phyloP scores from a whole-genome alignment of 2,113 vertebrate genomes.

The Rhombomys opimus region DNA sequence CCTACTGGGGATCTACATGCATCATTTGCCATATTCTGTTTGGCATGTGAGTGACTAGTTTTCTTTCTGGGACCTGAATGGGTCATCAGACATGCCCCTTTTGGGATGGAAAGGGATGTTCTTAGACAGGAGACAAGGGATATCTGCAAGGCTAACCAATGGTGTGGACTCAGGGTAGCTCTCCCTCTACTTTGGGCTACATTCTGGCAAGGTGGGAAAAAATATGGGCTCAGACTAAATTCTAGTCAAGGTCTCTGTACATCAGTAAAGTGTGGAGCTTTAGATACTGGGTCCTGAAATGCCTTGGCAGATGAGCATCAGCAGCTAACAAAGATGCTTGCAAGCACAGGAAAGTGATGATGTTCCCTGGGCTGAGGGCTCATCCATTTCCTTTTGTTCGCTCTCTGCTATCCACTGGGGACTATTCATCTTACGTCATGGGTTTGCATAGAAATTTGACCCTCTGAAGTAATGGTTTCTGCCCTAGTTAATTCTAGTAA shows the following conservation, averaged over 20 bases:
- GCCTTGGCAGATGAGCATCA: rapidly evolving
- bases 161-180: rapidly evolving
- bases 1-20: background rate
- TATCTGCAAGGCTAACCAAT: background rate
- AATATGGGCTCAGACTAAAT: background rate
- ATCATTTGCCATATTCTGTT: background rate
- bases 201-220: background rate
- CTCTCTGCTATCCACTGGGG: no score
- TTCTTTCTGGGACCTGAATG: background rate
- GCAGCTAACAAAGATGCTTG: rapidly evolving
- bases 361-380: background rate
- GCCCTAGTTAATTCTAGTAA: background rate
- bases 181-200: no score
- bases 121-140: background rate
- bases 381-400: background rate
- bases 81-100: background rate
- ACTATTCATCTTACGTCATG: background rate
- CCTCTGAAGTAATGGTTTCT: background rate
- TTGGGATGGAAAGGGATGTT: background rate
- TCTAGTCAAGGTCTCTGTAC: background rate
- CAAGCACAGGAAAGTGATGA: rapidly evolving
- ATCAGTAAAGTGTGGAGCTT: background rate
- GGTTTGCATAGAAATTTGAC: background rate
- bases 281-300: rapidly evolving
- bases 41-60: background rate